Percentiles rank a stretch among this genome's conserved stretches.
Evolutionary conservation across 2,888 invertebrate species (phyloP).

Genomic region (Heteromurus nitidus): DNA sequence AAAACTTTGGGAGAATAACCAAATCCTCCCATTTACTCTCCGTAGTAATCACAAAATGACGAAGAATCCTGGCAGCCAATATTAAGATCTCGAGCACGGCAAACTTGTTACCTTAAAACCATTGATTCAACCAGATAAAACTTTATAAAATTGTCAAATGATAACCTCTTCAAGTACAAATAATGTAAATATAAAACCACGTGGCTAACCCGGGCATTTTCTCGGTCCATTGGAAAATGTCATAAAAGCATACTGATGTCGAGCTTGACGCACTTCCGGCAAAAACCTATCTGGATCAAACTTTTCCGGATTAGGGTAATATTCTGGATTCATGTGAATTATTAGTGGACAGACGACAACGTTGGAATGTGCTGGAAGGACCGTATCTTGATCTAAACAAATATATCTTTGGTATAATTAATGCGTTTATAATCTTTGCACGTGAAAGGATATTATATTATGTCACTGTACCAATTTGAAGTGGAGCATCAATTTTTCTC

Average conservation of each 20-base stretch:
- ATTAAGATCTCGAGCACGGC: conserved; percentile 23
- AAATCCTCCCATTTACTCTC: conserved; percentile 20
- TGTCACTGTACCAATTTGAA: conserved; percentile 23
- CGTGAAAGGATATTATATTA: background rate
- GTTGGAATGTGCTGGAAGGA: conserved; percentile 15
- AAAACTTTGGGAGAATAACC: no score
- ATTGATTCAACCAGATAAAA: no score
- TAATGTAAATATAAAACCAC: background rate
- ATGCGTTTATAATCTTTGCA: background rate
- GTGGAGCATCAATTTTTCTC: conserved; percentile 41
- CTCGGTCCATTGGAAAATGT: conserved; percentile 37
- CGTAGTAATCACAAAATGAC: conserved; percentile 20
- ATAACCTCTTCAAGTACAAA: no score
- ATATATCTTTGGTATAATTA: background rate
- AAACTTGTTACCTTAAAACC: conserved; percentile 11
- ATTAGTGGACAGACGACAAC: conserved; percentile 6
- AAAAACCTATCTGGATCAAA: conserved; percentile 50
- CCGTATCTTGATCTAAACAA: conserved; percentile 16
- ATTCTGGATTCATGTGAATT: conserved; percentile 41
- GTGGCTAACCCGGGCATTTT: conserved; percentile 43
- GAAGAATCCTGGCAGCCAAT: conserved; percentile 30
- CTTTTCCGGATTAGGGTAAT: conserved; percentile 45
- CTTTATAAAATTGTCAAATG: background rate
- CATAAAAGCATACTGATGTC: conserved; percentile 22
- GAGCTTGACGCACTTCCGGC: background rate